phyloP scores from a whole-genome alignment of 2,113 vertebrate species.

The Cnemophilus loriae region DNA sequence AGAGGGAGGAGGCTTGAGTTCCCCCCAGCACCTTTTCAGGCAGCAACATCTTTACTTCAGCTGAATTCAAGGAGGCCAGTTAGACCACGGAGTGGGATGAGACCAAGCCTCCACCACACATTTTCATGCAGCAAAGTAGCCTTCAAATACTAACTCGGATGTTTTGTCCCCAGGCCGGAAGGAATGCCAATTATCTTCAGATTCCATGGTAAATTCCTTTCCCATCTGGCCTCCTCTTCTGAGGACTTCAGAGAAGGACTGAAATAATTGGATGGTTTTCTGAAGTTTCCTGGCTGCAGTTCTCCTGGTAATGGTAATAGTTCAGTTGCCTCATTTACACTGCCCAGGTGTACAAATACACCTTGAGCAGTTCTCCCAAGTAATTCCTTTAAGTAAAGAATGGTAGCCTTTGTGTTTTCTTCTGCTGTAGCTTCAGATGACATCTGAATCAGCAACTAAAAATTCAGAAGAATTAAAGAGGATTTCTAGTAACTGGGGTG shows the following conservation, averaged over 20 bases:
- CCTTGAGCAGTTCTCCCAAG: neutral
- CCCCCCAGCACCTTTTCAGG: neutral
- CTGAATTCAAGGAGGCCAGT: neutral
- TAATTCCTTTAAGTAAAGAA: neutral
- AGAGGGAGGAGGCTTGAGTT: neutral
- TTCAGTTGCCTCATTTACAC: neutral
- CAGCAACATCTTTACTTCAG: neutral
- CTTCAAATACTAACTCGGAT: neutral
- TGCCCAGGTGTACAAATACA: neutral
- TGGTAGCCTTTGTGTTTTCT: neutral
- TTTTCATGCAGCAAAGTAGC: neutral
- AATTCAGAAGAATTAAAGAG: neutral
- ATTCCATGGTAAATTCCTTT: neutral
- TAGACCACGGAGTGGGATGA: neutral
- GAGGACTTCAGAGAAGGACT: neutral
- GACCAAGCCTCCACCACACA: neutral
- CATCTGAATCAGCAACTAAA: neutral
- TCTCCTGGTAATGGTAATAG: neutral
- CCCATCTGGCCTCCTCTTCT: neutral
- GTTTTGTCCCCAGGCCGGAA: neutral
- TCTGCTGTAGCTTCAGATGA: neutral
- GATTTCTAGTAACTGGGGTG: neutral
- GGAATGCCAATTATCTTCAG: neutral
- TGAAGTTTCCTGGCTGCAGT: neutral
- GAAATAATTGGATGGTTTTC: neutral